These are phyloP conservation scores for Sphaerodactylus townsendi DNA, from an alignment of 2,113 vertebrate genomes.

Conservation along the genomic window DNA sequence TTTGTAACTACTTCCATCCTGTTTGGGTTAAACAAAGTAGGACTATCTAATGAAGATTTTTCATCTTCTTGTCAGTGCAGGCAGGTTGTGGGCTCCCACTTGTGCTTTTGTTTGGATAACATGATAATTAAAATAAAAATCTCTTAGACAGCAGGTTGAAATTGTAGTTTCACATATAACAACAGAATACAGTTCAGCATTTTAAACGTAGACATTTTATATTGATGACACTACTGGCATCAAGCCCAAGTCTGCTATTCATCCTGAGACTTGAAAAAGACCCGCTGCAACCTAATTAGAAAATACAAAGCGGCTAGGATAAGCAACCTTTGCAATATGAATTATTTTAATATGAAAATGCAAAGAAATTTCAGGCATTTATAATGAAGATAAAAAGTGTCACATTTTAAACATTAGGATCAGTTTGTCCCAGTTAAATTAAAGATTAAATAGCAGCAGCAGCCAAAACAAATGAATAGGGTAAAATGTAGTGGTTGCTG, in stretches of 20 bases:
- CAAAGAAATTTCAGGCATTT: background rate
- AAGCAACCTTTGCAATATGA: background rate
- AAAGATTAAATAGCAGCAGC: background rate
- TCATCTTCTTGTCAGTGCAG: too few species aligned
- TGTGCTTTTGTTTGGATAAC: too few species aligned
- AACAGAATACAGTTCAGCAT: background rate
- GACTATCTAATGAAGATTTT: too few species aligned
- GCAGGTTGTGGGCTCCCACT: too few species aligned
- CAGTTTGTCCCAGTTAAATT: background rate
- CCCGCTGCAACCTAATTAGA: background rate
- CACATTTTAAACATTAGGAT: background rate
- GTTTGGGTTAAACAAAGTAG: too few species aligned
- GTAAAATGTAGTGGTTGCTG: background rate
- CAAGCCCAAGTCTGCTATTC: background rate
- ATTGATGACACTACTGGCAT: background rate
- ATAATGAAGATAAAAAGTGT: background rate
- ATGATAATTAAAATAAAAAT: too few species aligned
- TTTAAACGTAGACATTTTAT: background rate
- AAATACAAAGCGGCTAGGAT: background rate
- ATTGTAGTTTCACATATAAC: too few species aligned
- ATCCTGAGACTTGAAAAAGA: background rate
- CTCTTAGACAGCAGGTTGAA: too few species aligned
- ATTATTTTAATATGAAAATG: constrained; percentile 3
- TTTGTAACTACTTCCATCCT: too few species aligned
- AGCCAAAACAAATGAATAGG: background rate